Evolutionary conservation across 2,113 vertebrate species (phyloP).

Genomic region (Alethe castanea): DNA sequence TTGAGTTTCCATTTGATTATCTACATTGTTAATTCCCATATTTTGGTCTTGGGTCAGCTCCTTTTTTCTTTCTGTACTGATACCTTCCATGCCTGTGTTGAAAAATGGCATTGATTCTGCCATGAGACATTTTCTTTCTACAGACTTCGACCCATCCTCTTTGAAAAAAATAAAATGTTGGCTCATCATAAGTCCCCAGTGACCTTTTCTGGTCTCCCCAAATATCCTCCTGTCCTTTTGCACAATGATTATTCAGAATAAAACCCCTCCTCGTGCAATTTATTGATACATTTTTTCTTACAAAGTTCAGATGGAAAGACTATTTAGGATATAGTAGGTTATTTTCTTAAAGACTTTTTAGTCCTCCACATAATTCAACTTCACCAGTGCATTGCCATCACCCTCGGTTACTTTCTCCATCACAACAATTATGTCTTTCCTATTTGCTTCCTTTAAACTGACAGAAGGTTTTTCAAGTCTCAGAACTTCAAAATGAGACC

Average conservation of each 20-base stretch:
- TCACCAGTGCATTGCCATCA: neutral
- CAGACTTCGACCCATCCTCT: neutral
- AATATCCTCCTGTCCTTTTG: neutral
- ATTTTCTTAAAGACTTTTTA: neutral
- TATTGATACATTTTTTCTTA: neutral
- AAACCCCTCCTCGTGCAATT: neutral
- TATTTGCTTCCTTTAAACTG: neutral
- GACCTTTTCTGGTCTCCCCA: neutral
- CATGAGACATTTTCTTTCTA: neutral
- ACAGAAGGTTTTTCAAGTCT: neutral
- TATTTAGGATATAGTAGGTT: neutral
- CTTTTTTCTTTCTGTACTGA: neutral
- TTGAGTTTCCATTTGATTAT: neutral
- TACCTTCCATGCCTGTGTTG: neutral
- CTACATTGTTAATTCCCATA: neutral
- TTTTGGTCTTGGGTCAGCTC: neutral
- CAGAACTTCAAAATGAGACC: neutral
- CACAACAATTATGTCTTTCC: neutral
- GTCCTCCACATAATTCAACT: neutral
- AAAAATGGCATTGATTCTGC: neutral
- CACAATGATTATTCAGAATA: neutral
- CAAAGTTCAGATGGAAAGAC: neutral
- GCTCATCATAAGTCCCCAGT: rapidly evolving
- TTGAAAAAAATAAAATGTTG: neutral
- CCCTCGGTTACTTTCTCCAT: neutral